Conservation (phyloP, 2,888 invertebrate genomes). For the Drosophila putrida region DNA sequence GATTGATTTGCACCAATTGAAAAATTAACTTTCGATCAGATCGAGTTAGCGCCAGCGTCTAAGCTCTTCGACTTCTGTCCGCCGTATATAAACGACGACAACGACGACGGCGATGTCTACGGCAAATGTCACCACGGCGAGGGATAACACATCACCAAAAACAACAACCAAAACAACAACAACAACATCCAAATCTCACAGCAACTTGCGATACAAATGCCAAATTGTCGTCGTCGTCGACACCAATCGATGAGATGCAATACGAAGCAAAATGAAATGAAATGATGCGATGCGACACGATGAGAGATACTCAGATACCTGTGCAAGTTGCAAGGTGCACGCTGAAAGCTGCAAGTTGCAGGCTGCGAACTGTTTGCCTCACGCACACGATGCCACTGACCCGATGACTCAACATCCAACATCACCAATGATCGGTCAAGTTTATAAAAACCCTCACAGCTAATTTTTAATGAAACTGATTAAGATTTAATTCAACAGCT, state of each 20-base stretch:
- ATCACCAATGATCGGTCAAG: slow-evolving; percentile 17
- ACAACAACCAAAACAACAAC: background rate
- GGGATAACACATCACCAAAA: slow-evolving; percentile 34
- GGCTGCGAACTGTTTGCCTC: slow-evolving; percentile 12
- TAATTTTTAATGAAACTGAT: background rate
- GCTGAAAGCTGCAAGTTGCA: slow-evolving; percentile 15
- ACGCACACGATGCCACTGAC: slow-evolving; percentile 35
- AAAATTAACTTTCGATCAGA: slow-evolving; percentile 83
- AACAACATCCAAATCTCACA: slow-evolving; percentile 33
- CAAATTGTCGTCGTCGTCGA: slow-evolving; percentile 55
- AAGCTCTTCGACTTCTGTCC: slow-evolving; percentile 51
- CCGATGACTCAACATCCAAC: slow-evolving; percentile 27
- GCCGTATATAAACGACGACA: slow-evolving; percentile 47
- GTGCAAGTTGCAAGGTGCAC: background rate
- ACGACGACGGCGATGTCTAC: slow-evolving; percentile 13
- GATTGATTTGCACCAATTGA: slow-evolving; percentile 78
- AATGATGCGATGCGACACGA: slow-evolving; percentile 26
- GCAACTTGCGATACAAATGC: slow-evolving; percentile 57
- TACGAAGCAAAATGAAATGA: background rate
- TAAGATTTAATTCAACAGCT: too few species aligned
- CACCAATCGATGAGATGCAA: slow-evolving; percentile 57
- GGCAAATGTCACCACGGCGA: slow-evolving; percentile 56
- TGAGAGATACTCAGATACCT: slow-evolving; percentile 17
- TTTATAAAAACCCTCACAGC: background rate
- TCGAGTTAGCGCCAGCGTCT: slow-evolving; percentile 68